Conservation (phyloP, 2,797 vertebrate species). For the Mormyrops boulengeri region DNA sequence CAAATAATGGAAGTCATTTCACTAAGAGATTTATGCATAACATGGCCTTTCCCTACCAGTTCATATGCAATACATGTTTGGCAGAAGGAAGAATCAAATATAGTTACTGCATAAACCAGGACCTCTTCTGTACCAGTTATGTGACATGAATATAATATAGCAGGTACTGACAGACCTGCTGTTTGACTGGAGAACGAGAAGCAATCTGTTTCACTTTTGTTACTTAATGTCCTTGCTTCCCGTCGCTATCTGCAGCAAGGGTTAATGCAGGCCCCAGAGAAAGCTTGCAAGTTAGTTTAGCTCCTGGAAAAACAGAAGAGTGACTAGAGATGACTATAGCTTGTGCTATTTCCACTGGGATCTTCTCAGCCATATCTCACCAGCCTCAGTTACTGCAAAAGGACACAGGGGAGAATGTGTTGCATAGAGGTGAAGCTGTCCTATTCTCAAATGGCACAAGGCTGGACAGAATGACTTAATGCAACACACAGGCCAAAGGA, state of each 20-base stretch:
- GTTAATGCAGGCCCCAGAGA: constrained; percentile 39
- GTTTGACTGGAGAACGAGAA: not conserved
- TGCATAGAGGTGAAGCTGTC: not conserved
- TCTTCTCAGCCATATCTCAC: not conserved
- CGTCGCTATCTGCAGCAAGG: constrained; percentile 44
- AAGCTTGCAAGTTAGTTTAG: constrained; percentile 11
- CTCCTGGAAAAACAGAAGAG: constrained; percentile 9
- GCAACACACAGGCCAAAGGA: not conserved
- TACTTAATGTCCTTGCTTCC: constrained; percentile 37
- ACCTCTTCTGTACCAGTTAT: not conserved
- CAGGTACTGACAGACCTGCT: not conserved
- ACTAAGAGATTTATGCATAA: not conserved
- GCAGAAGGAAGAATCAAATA: not conserved
- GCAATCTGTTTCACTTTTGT: constrained; percentile 9
- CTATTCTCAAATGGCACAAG: not conserved
- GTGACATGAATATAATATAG: not conserved
- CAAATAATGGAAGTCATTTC: not conserved
- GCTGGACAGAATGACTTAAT: not conserved
- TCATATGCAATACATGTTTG: not conserved
- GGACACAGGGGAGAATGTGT: not conserved
- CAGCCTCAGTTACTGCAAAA: not conserved
- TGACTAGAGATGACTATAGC: not conserved
- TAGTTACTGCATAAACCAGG: not conserved
- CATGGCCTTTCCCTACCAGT: not conserved
- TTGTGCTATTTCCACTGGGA: not conserved